Evolutionary conservation across 23 tunicate genomes (phyloP).

Genomic region (Aplidium turbinatum): DNA sequence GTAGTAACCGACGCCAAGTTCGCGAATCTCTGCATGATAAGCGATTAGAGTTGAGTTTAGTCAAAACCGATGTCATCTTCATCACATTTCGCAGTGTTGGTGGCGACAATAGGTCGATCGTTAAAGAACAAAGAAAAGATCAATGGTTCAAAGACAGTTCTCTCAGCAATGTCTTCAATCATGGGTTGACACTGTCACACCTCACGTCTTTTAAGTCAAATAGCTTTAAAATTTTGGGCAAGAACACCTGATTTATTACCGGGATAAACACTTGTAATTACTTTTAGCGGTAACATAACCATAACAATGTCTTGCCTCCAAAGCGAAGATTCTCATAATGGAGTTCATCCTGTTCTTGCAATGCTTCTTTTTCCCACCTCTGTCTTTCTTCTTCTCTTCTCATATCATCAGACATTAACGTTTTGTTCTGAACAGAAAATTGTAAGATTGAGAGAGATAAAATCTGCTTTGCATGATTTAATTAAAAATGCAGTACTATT

Average conservation of each 20-base stretch:
- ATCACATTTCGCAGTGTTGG: neutral
- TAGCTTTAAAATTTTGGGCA: no score
- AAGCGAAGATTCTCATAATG: constrained; percentile 67
- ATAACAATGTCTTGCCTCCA: constrained; percentile 66
- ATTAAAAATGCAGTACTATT: no score
- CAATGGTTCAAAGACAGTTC: no score
- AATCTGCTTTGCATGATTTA: no score
- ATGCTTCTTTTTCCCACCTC: constrained; percentile 73
- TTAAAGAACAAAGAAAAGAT: no score
- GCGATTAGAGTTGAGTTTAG: neutral
- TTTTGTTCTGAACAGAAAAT: constrained; percentile 15
- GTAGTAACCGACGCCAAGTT: constrained; percentile 96
- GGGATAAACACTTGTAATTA: neutral
- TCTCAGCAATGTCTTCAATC: no score
- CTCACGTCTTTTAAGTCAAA: no score
- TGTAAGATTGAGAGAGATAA: no score
- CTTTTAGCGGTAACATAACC: neutral
- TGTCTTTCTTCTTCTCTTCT: constrained; percentile 81
- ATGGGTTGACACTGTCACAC: no score
- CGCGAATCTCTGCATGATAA: constrained; percentile 81
- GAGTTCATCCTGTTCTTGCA: constrained; percentile 54
- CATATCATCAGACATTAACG: constrained; percentile 89
- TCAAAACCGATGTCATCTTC: neutral
- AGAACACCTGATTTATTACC: neutral
- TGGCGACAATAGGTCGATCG: no score